phyloP scores from a whole-genome alignment of 30 jellyfish, hydroid and myxozoan genomes.

The Hydractinia symbiolongicarpus region DNA sequence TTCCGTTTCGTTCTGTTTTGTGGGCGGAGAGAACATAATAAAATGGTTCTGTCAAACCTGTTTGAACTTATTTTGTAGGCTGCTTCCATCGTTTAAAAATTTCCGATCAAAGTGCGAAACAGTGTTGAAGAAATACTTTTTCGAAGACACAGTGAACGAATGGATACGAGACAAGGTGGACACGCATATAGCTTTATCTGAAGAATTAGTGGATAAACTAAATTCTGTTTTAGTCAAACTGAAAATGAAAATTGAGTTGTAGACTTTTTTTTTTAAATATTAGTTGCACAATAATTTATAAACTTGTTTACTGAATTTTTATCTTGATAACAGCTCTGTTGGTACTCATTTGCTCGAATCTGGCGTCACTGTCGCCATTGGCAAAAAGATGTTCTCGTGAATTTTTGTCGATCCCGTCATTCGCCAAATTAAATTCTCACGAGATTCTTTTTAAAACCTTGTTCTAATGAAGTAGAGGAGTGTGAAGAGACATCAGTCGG shows the following conservation, averaged over 20 bases:
- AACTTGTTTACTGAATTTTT: neutral
- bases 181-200: neutral
- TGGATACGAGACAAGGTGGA: slow-evolving; percentile 40
- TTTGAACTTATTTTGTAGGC: neutral
- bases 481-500: too few relatives aligned
- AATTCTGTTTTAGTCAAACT: neutral
- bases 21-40: too few relatives aligned
- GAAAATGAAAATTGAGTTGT: neutral
- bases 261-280: neutral
- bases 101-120: slow-evolving; percentile 21
- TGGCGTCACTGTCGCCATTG: too few relatives aligned
- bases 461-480: too few relatives aligned
- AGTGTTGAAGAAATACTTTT: slow-evolving; percentile 9
- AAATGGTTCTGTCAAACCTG: neutral
- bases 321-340: too few relatives aligned
- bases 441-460: too few relatives aligned
- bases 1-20: too few relatives aligned
- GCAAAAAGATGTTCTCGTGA: too few relatives aligned
- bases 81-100: slow-evolving; percentile 26
- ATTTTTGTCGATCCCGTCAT: too few relatives aligned
- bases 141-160: slow-evolving; percentile 30
- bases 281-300: neutral
- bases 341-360: too few relatives aligned
- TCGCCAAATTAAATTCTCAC: too few relatives aligned
- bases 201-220: neutral